Percentiles rank a stretch among this genome's conserved stretches.
Evolutionary conservation across 2,888 invertebrate species (phyloP).

Genomic region (Tetropium fuscum): DNA sequence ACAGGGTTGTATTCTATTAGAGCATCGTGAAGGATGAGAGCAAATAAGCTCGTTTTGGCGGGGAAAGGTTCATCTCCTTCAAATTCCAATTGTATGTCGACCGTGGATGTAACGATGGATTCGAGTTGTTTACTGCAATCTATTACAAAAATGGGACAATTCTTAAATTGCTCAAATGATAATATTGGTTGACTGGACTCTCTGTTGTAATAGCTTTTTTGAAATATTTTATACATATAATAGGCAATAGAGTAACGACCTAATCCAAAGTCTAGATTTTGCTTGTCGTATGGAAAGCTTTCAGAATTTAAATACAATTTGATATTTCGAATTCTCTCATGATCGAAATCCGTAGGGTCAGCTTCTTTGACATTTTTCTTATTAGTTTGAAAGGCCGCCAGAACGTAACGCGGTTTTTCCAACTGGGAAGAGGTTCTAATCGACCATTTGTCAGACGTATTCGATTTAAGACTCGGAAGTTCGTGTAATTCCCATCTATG

Average conservation of each 20-base stretch:
- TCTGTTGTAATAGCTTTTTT: neutral
- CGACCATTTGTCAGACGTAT: neutral
- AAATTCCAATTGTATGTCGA: neutral
- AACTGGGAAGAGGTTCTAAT: neutral
- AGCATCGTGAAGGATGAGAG: too few species aligned
- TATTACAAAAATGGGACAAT: too few species aligned
- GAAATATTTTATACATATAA: neutral
- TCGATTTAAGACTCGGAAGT: neutral
- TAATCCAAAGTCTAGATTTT: neutral
- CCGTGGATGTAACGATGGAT: too few species aligned
- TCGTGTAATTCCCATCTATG: neutral
- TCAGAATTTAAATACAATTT: slow-evolving; percentile 5
- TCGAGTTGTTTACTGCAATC: too few species aligned
- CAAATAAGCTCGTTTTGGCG: too few species aligned
- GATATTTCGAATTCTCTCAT: neutral
- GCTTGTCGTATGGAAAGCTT: neutral
- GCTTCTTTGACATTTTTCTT: neutral
- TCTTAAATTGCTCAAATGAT: too few species aligned
- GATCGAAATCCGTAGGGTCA: neutral
- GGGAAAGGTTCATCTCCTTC: neutral
- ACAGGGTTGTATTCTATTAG: too few species aligned
- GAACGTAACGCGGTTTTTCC: slow-evolving; percentile 2
- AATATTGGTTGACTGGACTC: too few species aligned
- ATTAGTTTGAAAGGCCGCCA: neutral
- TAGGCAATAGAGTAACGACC: neutral